Evolutionary conservation across 2,888 invertebrate genomes (phyloP).

Genomic region (Octodonta nipae): DNA sequence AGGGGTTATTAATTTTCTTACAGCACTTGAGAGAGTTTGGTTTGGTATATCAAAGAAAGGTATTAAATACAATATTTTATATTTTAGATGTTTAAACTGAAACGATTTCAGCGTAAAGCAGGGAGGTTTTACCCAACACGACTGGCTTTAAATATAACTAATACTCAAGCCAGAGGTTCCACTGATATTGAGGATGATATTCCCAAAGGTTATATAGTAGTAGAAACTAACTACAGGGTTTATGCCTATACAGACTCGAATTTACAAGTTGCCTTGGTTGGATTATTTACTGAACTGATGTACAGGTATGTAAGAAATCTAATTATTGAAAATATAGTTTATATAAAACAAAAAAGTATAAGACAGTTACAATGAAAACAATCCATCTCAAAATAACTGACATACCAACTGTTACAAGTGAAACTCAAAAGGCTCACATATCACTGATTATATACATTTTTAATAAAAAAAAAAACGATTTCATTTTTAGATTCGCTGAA

Average conservation of each 20-base stretch:
- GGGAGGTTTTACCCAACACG: conserved; percentile 91
- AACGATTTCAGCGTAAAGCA: conserved; percentile 57
- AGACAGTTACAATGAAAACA: too few relatives aligned
- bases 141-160: conserved; percentile 71
- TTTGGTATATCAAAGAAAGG: conserved; percentile 90
- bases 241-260: conserved; percentile 92
- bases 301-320: conserved; percentile 63
- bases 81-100: not conserved
- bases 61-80: conserved; percentile 25
- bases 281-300: conserved; percentile 81
- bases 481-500: too few relatives aligned
- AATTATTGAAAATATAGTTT: too few relatives aligned
- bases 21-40: conserved; percentile 96
- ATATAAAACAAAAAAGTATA: too few relatives aligned
- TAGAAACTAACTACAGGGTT: conserved; percentile 91
- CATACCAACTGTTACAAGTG: too few relatives aligned
- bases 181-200: conserved; percentile 39
- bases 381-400: too few relatives aligned
- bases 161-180: conserved; percentile 33
- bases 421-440: too few relatives aligned
- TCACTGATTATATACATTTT: too few relatives aligned
- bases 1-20: conserved; percentile 74
- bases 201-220: conserved; percentile 74
- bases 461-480: too few relatives aligned
- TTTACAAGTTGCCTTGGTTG: conserved; percentile 83